phyloP scores from a whole-genome alignment of 2,113 vertebrate genomes.

The Pollachius pollachius region DNA sequence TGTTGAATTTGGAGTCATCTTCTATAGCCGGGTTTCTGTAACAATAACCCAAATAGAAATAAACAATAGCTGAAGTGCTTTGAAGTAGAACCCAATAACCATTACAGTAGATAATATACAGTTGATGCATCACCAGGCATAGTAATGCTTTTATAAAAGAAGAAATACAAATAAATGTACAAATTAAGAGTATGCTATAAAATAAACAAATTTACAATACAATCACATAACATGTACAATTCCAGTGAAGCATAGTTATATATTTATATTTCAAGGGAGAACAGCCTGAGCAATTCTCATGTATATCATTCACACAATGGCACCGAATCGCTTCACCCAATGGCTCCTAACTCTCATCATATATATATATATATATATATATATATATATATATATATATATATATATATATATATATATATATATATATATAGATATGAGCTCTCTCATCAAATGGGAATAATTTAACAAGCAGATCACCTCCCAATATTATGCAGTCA shows the following conservation, averaged over 20 bases:
- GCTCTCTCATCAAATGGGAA: background rate
- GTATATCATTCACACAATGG: slow-evolving; percentile 50
- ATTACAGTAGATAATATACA: slow-evolving; percentile 47
- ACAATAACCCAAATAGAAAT: background rate
- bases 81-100: slow-evolving; percentile 10
- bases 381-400: background rate
- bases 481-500: background rate
- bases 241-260: slow-evolving; percentile 47
- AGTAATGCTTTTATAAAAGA: background rate
- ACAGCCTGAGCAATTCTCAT: background rate
- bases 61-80: slow-evolving; percentile 1
- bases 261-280: slow-evolving; percentile 33
- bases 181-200: slow-evolving; percentile 37
- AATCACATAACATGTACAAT: slow-evolving; percentile 41
- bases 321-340: slow-evolving; percentile 37
- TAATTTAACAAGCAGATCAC: too few species aligned
- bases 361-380: background rate
- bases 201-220: slow-evolving; percentile 49
- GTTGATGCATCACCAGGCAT: background rate
- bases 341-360: background rate
- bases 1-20: too few species aligned
- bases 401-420: background rate
- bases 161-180: slow-evolving; percentile 29
- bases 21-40: background rate
- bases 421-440: background rate